Evolutionary conservation across 2,113 vertebrate genomes (phyloP), one percentile per base, ranked within the genome.

Genomic region (Onychostoma macrolepis): DNA sequence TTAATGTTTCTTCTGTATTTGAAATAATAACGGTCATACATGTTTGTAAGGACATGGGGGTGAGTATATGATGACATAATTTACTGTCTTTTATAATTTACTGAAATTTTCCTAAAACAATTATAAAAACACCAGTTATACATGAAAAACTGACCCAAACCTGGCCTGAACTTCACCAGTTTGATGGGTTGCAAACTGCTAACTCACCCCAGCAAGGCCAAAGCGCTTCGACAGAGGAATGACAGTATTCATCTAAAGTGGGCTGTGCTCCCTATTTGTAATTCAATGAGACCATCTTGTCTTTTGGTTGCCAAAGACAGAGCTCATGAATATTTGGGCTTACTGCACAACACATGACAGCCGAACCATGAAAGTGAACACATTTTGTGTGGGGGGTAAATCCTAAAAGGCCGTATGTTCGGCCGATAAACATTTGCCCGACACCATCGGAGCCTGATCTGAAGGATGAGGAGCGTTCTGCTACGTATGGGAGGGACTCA

Each of bases 301-400:
- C 79, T 65, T 81, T 65, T 43, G 15, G 36, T 81, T 65, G 79
- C 38, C 80, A 81, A 81, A 81, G 58, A 28, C 36, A 6, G 38
- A 81, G 24, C 80, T 81, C 80, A 81, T 81, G 58, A 81, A 81
- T 65, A 81, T 81, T 65, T 81, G 80, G 58, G 58, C 38, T 43
- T 38, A 28, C 79, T 28, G 36, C 15, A 41, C 53, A 61, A 33
- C 58, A 43, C 38, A 41, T 19, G 38, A 65, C 58, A 43, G 58
- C 58, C 45, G 15, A 65, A 19, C 24, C 80, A 81, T 81, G 58
- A 81, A 81, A 81, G 80, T 30, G 80, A 81, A 41, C 33, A 43
- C 58, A 65, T 81, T 81, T 81, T 43, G 58, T 65, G 80, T 80
- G 58, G 58, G 58, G 61, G 80, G 36, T 65, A 26, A 77, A 81